Percentiles rank a stretch among this genome's conserved stretches.
Evolutionary conservation across 2,797 vertebrate species (phyloP).

Genomic region (Silurus lanzhouensis): DNA sequence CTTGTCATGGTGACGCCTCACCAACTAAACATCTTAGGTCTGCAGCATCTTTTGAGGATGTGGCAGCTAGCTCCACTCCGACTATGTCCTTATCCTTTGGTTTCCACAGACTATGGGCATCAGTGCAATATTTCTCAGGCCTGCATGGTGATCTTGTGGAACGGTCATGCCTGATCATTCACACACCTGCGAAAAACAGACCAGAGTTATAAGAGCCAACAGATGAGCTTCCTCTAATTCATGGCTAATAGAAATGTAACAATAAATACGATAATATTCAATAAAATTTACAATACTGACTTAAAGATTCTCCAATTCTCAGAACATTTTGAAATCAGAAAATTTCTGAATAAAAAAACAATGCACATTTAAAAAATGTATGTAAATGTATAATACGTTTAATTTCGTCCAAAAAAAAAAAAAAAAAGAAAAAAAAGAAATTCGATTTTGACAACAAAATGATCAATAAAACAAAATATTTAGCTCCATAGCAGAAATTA

Average conservation of each 20-base stretch:
- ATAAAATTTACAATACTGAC: no score
- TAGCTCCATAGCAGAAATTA: not conserved
- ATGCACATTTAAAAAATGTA: not conserved
- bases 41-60: constrained; percentile 47
- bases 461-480: not conserved
- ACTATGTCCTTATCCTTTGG: constrained; percentile 22
- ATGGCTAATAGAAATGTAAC: not conserved
- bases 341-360: not conserved
- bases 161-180: constrained; percentile 27
- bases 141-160: constrained; percentile 54
- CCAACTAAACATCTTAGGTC: constrained; percentile 34
- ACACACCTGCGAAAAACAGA: constrained; percentile 56
- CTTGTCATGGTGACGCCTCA: constrained; percentile 84
- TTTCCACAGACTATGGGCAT: constrained; percentile 46
- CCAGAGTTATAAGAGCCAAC: not conserved
- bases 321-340: not conserved
- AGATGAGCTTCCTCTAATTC: not conserved
- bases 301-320: not conserved
- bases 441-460: not conserved
- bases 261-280: no score
- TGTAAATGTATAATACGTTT: not conserved
- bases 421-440: not conserved
- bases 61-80: constrained; percentile 61
- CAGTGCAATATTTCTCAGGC: constrained; percentile 51
- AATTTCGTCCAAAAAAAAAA: not conserved